Percentiles rank a stretch among this genome's conserved stretches.
These are phyloP conservation scores for Carettochelys insculpta DNA, from an alignment of 2,113 vertebrate species.

Conservation along the genomic window DNA sequence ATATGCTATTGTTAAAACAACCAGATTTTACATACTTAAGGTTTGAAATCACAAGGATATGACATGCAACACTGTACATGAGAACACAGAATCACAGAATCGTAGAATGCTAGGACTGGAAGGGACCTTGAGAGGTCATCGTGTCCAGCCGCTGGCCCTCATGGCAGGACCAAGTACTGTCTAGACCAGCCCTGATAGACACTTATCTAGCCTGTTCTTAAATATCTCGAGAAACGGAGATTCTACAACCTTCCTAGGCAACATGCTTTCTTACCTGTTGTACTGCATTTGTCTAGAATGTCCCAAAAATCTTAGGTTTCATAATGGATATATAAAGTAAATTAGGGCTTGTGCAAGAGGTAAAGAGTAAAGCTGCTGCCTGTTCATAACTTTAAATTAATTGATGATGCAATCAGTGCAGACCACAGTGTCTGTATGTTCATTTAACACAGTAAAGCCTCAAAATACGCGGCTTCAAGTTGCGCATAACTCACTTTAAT, in stretches of 20 bases:
- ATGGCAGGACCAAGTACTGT: too few relatives aligned
- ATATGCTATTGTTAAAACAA: not conserved
- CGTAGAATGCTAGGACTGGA: too few relatives aligned
- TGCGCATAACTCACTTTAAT: too few relatives aligned
- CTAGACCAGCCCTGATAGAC: too few relatives aligned
- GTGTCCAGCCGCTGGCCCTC: too few relatives aligned
- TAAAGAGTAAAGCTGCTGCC: not conserved
- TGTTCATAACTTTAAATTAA: conserved; percentile 28
- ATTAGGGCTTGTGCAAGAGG: not conserved
- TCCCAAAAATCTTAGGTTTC: not conserved
- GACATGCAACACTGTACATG: not conserved
- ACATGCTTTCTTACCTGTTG: not conserved
- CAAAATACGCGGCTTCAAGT: too few relatives aligned
- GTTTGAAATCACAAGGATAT: not conserved
- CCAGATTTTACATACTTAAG: not conserved
- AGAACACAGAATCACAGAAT: too few relatives aligned
- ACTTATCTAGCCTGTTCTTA: too few relatives aligned
- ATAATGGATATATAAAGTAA: not conserved
- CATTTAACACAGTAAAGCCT: too few relatives aligned
- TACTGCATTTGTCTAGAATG: not conserved
- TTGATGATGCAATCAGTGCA: not conserved
- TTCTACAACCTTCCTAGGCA: too few relatives aligned
- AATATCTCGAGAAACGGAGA: too few relatives aligned
- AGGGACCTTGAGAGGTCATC: too few relatives aligned
- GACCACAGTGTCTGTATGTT: not conserved